Evolutionary conservation across 92 coral and sea anemone species (phyloP).

Genomic region (Diadumene lineata): DNA sequence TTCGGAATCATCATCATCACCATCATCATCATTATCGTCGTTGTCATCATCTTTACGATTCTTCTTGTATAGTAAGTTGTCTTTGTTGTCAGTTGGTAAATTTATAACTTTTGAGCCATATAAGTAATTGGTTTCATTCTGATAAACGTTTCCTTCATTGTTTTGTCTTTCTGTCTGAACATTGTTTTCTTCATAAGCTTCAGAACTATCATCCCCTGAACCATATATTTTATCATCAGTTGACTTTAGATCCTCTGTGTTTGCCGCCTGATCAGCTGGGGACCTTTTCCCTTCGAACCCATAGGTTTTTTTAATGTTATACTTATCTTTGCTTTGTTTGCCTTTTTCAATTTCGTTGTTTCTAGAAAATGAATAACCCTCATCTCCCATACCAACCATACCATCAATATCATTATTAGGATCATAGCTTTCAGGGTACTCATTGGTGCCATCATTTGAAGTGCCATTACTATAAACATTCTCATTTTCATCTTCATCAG

Average conservation of each 20-base stretch:
- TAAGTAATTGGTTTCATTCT: too few species aligned
- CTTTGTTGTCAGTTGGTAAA: too few species aligned
- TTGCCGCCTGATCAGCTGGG: neutral
- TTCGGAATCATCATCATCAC: too few species aligned
- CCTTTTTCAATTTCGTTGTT: neutral
- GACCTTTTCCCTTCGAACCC: too few species aligned
- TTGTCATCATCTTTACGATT: too few species aligned
- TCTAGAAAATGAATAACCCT: neutral
- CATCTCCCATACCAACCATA: slow-evolving; percentile 12
- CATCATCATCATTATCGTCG: too few species aligned
- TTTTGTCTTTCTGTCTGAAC: neutral
- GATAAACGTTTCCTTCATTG: too few species aligned
- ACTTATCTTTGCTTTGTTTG: too few species aligned
- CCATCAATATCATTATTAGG: neutral
- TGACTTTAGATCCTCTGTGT: neutral
- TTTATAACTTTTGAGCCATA: too few species aligned
- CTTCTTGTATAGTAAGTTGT: too few species aligned
- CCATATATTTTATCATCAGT: neutral
- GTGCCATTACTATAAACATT: neutral
- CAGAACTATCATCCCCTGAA: neutral
- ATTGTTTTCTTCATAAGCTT: neutral
- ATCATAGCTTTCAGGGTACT: neutral
- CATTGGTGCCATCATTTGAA: neutral
- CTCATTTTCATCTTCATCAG: neutral
- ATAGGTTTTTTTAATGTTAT: neutral